phyloP scores from a whole-genome alignment of 2,888 invertebrate genomes.

The Onchidella celtica region DNA sequence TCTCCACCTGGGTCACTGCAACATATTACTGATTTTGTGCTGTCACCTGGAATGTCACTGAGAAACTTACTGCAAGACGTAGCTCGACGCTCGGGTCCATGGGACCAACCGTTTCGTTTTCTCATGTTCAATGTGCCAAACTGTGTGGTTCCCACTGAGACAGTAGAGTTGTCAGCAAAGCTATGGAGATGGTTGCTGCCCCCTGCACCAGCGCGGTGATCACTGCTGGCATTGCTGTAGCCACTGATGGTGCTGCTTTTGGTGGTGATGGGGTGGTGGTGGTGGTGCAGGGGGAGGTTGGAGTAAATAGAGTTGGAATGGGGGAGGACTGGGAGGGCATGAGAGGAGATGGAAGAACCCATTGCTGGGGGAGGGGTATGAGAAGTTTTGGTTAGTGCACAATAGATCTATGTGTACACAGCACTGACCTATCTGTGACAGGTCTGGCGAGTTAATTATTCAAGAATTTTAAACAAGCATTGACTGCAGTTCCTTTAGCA shows the following conservation, averaged over 20 bases:
- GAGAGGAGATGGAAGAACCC: slow-evolving; percentile 56
- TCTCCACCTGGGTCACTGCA: no score
- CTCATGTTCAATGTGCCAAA: slow-evolving; percentile 60
- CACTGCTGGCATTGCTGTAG: background rate
- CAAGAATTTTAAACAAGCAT: no score
- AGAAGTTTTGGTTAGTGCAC: no score
- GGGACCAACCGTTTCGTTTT: slow-evolving; percentile 45
- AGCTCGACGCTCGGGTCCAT: slow-evolving; percentile 57
- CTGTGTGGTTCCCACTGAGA: slow-evolving; percentile 49
- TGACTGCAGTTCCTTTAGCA: no score
- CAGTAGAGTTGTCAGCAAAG: slow-evolving; percentile 29
- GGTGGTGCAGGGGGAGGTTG: slow-evolving; percentile 52
- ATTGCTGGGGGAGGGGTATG: slow-evolving; percentile 41
- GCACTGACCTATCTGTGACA: no score
- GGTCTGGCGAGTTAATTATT: no score
- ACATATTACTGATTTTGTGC: no score
- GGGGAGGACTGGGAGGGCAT: slow-evolving; percentile 56
- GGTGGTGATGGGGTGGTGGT: slow-evolving; percentile 54
- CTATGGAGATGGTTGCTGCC: slow-evolving; percentile 18
- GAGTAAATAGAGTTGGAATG: slow-evolving; percentile 63
- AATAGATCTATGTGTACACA: no score
- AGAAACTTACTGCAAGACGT: slow-evolving; percentile 64
- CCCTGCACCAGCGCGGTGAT: no score
- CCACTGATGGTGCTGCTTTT: slow-evolving; percentile 6
- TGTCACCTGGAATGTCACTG: no score